phyloP scores from a whole-genome alignment of 2,888 invertebrate species.

The Agrotis ipsilon region DNA sequence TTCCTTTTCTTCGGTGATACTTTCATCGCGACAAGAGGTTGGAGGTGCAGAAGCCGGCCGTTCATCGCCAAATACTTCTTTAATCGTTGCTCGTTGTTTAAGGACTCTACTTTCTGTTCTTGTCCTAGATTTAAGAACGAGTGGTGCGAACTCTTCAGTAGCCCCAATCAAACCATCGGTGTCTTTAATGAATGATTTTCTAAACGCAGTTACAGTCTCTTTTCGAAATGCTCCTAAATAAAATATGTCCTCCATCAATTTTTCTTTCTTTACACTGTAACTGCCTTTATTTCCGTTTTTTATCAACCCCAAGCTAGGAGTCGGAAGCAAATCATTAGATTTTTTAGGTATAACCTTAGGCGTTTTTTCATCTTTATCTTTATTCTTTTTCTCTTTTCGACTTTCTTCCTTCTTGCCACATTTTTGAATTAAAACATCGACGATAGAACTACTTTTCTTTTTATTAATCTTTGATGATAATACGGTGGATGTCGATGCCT shows the following conservation, averaged over 20 bases:
- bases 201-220: conserved; percentile 93
- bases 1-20: conserved; percentile 76
- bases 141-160: conserved; percentile 93
- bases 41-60: conserved; percentile 96
- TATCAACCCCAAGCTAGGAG: conserved; percentile 91
- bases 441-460: conserved; percentile 91
- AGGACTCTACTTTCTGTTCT: conserved; percentile 93
- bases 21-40: conserved; percentile 90
- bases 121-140: conserved; percentile 94
- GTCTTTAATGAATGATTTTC: conserved; percentile 93
- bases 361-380: conserved; percentile 90
- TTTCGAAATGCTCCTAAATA: conserved; percentile 93
- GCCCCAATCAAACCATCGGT: conserved; percentile 91
- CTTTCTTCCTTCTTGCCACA: conserved; percentile 92
- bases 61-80: conserved; percentile 95
- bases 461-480: conserved; percentile 90
- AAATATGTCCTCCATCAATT: conserved; percentile 91
- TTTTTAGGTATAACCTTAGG: conserved; percentile 91
- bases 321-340: conserved; percentile 91
- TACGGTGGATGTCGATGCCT: conserved; percentile 93
- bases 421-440: conserved; percentile 93
- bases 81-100: conserved; percentile 94
- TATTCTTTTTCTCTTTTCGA: conserved; percentile 85
- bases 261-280: conserved; percentile 85
- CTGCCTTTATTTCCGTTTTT: conserved; percentile 84